Evolutionary conservation across 1,140 invertebrate species (phyloP), one percentile per base, ranked within the genome.

Genomic region (Sweltsa coloradensis): DNA sequence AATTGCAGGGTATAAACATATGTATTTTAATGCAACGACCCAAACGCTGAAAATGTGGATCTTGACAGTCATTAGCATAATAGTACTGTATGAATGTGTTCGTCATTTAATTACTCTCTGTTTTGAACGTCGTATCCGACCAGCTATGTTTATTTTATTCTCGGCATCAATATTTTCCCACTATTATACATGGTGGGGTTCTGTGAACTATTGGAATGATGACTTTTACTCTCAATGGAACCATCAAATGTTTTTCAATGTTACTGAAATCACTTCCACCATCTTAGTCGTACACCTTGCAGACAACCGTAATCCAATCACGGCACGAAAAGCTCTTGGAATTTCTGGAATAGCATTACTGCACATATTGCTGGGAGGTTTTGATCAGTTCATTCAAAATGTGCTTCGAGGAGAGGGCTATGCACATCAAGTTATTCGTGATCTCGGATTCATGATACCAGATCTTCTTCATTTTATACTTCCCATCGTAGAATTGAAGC

Each of bases 151-250:
- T 18, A 53, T 79, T 9, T 66, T 88, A 2, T 85, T 87, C 55
- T 53, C 75, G 3, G 68, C 76, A 11, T 79, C 81, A 19, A 63
- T 87, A 43, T 87, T 85, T 59, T 84, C 85, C 1, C 82, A 89
- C 58, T 88, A 88, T 58, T 89, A 89, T 58, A 76, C 81, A 1
- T 87, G 83, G 83, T 89, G 85, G 85, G 75, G 75, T 18, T 84
- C 82, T 53, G 78, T 86, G 46, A 88, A 85, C 64, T 89, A 88
- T 57, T 85, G 81, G 72, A 89, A 89, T 56, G 85, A 89, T 53
- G 83, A 85, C 45, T 86, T 81, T 56, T 87, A 85, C 24, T 24
- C 18, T n/a, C 79, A 82, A 55, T 82, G 78, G 78, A 76, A 80
- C 52, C 79, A 83, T 61, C 83, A 89, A 56, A 60, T 85, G 50